A percentile compares a stretch with the other conserved stretches of the same genome.
Evolutionary conservation across 2,113 vertebrate species (phyloP).

Genomic region (Protobothrops flavoviridis): DNA sequence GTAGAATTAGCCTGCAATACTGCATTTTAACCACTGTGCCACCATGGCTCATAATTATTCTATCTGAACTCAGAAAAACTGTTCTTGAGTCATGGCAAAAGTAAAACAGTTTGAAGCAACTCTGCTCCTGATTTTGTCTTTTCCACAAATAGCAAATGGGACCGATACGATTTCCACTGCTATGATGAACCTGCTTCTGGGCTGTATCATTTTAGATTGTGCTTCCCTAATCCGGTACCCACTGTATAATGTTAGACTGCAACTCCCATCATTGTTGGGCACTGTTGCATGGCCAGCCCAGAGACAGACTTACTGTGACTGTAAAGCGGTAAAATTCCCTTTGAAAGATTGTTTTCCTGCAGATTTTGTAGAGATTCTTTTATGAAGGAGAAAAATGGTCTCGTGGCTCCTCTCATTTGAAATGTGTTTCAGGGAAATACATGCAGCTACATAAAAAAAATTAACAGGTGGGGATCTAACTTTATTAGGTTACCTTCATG

Average conservation of each 20-base stretch:
- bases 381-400: neutral
- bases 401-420: neutral
- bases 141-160: neutral
- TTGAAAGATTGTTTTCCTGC: neutral
- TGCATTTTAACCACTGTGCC: too few species aligned
- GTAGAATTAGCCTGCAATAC: too few species aligned
- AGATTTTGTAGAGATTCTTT: neutral
- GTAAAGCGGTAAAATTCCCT: neutral
- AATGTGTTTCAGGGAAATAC: neutral
- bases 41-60: too few species aligned
- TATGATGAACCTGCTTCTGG: neutral
- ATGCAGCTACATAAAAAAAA: neutral
- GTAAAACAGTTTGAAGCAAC: neutral
- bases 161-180: neutral
- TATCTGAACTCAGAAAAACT: neutral
- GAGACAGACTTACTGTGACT: neutral
- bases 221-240: neutral
- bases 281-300: neutral
- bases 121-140: neutral
- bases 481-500: constrained; percentile 29
- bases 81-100: neutral
- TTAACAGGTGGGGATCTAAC: neutral
- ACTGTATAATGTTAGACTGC: neutral
- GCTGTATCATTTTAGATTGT: neutral
- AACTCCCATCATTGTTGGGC: neutral